Evolutionary conservation across 2,797 vertebrate species (phyloP).

Genomic region (Cygnus olor): DNA sequence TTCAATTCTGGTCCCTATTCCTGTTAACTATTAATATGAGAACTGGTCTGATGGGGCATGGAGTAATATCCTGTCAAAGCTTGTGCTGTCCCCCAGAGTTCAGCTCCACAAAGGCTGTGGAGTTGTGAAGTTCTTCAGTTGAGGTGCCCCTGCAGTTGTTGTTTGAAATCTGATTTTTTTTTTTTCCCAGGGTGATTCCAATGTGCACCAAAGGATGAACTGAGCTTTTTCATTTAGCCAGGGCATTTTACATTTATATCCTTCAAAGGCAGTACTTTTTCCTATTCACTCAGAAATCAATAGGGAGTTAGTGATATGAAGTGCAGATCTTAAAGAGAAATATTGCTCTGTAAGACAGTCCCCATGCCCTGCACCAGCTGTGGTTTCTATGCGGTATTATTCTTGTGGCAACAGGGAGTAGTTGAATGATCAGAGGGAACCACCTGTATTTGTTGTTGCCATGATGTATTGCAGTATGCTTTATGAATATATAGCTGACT

Average conservation of each 20-base stretch:
- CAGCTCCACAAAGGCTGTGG: not conserved
- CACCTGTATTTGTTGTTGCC: not conserved
- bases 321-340: not conserved
- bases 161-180: not conserved
- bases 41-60: not conserved
- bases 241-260: not conserved
- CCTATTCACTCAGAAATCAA: not conserved
- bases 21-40: not conserved
- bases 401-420: not conserved
- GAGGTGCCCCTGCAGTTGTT: not conserved
- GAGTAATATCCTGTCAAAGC: not conserved
- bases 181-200: not conserved
- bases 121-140: not conserved
- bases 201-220: not conserved
- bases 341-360: not conserved
- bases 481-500: not conserved
- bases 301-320: not conserved
- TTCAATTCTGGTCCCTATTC: not conserved
- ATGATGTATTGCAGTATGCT: not conserved
- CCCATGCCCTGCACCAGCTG: rapidly evolving
- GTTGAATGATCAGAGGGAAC: not conserved
- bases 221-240: not conserved
- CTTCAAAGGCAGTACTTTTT: not conserved
- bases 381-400: not conserved
- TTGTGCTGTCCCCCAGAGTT: not conserved